Evolutionary conservation across 2,888 invertebrate genomes (phyloP).

Genomic region (Stegana nigrithorax): DNA sequence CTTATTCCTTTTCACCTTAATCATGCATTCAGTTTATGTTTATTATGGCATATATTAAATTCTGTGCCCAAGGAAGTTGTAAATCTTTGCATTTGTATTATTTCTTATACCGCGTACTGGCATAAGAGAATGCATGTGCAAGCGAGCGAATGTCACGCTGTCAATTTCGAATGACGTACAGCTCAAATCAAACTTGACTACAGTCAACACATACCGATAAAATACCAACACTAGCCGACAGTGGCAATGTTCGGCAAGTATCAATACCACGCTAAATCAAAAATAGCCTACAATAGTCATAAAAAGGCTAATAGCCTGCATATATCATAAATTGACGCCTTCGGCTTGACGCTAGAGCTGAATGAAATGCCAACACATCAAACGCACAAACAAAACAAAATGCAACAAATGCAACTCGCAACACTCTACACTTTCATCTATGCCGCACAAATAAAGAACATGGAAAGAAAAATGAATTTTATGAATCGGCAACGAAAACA

Average conservation of each 20-base stretch:
- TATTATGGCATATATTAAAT: constrained; percentile 6
- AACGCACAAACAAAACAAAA: neutral
- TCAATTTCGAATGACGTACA: too few relatives aligned
- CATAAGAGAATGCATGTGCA: too few relatives aligned
- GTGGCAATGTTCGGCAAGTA: too few relatives aligned
- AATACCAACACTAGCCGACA: too few relatives aligned
- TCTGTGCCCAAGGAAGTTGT: constrained; percentile 10
- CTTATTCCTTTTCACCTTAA: neutral
- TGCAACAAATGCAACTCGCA: neutral
- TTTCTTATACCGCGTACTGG: too few relatives aligned
- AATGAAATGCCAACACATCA: neutral
- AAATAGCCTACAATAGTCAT: neutral
- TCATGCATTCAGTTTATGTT: neutral
- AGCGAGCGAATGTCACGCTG: too few relatives aligned
- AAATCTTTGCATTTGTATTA: constrained; percentile 8
- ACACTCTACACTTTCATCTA: neutral
- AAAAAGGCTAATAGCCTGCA: neutral
- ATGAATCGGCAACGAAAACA: neutral
- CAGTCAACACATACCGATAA: too few relatives aligned
- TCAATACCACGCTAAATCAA: neutral
- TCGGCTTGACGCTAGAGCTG: neutral
- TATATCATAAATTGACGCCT: neutral
- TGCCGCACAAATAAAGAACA: neutral
- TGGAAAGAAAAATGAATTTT: constrained; percentile 3
- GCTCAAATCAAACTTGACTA: too few relatives aligned